These are phyloP conservation scores for Anoura caudifer DNA, from an alignment of 2,113 vertebrate genomes.

Conservation along the genomic window DNA sequence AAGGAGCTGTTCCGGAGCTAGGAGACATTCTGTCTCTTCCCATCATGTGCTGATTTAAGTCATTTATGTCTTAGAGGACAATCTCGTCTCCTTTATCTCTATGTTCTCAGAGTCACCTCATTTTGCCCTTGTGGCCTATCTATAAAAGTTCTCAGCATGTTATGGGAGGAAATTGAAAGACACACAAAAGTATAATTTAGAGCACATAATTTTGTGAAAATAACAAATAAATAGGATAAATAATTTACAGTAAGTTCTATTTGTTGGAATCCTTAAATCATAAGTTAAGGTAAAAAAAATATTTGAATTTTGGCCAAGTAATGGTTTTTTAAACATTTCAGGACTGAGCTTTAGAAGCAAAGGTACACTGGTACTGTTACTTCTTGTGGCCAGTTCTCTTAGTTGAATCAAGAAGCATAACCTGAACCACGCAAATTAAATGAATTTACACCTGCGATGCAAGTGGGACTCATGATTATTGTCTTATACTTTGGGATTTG, in stretches of 20 bases:
- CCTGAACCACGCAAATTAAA: neutral
- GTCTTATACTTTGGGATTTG: neutral
- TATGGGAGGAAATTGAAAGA: neutral
- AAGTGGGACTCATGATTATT: neutral
- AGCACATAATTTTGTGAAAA: neutral
- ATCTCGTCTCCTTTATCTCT: neutral
- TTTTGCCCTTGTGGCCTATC: neutral
- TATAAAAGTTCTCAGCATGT: neutral
- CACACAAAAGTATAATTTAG: neutral
- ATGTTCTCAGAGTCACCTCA: neutral
- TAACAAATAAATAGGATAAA: neutral
- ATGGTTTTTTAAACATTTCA: neutral
- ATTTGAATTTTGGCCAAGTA: neutral
- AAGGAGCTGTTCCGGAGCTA: neutral
- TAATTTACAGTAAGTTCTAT: neutral
- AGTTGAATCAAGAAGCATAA: neutral
- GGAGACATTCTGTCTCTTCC: neutral
- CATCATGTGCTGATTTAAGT: neutral
- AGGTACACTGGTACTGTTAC: neutral
- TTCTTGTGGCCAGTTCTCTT: neutral
- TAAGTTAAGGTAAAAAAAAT: neutral
- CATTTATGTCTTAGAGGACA: constrained; percentile 3
- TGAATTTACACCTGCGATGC: neutral
- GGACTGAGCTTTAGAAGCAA: neutral
- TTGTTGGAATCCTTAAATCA: neutral